Percentiles rank a stretch among this genome's conserved stretches.
Conservation (phyloP, 2,888 invertebrate genomes). For the Noctua janthina region DNA sequence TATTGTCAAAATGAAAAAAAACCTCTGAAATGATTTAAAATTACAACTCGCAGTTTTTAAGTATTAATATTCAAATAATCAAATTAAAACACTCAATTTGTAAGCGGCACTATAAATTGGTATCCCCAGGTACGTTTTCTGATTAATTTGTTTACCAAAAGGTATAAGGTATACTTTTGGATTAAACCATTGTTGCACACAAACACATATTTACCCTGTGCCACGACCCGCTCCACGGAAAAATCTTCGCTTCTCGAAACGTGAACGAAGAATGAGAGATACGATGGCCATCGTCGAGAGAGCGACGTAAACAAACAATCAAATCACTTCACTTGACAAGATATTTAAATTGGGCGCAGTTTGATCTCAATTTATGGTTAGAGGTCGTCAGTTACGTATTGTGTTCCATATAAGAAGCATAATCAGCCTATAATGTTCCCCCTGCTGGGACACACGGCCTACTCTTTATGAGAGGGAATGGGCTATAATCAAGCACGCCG, state of each 20-base stretch:
- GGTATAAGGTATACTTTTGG: not conserved
- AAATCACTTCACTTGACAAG: not conserved
- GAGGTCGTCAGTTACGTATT: not conserved
- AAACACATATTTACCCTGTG: conserved; percentile 28
- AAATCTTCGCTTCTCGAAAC: conserved; percentile 25
- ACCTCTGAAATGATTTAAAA: not conserved
- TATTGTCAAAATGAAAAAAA: too few species aligned
- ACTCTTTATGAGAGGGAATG: too few species aligned
- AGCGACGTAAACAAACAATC: not conserved
- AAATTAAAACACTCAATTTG: not conserved
- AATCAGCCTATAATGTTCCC: too few species aligned
- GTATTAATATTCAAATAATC: not conserved
- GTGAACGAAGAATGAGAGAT: conserved; percentile 12
- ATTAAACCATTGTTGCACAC: not conserved
- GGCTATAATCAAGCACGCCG: too few species aligned
- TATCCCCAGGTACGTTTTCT: not conserved
- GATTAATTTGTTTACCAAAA: not conserved
- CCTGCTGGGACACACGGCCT: too few species aligned
- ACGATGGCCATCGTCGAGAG: too few species aligned
- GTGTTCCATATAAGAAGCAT: not conserved
- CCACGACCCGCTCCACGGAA: conserved; percentile 42
- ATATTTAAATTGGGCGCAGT: not conserved
- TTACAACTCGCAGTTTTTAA: not conserved
- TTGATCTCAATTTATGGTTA: not conserved
- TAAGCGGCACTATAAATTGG: not conserved